Evolutionary conservation across 30 jellyfish, hydroid and myxozoan genomes (phyloP).

Genomic region (Turritopsis rubra): DNA sequence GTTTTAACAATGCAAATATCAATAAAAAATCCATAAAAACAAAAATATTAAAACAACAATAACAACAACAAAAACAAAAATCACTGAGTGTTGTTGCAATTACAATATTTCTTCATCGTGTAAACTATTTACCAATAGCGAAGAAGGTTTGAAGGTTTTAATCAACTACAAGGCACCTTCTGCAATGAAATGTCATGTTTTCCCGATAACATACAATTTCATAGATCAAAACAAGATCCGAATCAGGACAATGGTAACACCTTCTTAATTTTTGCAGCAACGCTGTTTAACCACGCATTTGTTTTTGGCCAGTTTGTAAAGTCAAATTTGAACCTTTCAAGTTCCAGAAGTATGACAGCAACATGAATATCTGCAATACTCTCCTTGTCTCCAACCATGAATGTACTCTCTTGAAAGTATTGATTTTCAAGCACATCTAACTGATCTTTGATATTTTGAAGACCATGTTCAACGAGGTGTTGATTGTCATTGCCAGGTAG

Average conservation of each 20-base stretch:
- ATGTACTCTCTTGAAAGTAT: background rate
- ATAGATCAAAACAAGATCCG: background rate
- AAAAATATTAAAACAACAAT: background rate
- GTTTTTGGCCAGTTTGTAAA: slow-evolving; percentile 20
- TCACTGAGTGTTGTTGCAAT: background rate
- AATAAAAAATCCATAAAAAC: background rate
- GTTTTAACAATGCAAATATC: background rate
- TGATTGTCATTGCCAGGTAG: slow-evolving; percentile 15
- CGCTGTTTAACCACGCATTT: slow-evolving; percentile 3
- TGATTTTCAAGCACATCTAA: slow-evolving; percentile 1
- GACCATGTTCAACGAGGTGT: slow-evolving; percentile 9
- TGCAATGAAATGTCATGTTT: no score
- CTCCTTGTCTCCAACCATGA: background rate
- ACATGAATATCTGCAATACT: slow-evolving; percentile 25
- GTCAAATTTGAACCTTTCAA: slow-evolving; percentile 11
- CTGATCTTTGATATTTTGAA: slow-evolving; percentile 1
- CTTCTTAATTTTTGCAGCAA: background rate
- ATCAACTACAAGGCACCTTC: no score
- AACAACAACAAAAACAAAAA: background rate
- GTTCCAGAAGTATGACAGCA: slow-evolving; percentile 21
- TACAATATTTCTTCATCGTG: background rate
- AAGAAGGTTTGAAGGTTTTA: background rate
- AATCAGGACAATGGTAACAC: background rate
- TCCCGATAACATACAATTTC: no score
- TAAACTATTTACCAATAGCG: background rate